phyloP scores from a whole-genome alignment of 2,113 vertebrate species.

The Pelvicachromis taeniatus region DNA sequence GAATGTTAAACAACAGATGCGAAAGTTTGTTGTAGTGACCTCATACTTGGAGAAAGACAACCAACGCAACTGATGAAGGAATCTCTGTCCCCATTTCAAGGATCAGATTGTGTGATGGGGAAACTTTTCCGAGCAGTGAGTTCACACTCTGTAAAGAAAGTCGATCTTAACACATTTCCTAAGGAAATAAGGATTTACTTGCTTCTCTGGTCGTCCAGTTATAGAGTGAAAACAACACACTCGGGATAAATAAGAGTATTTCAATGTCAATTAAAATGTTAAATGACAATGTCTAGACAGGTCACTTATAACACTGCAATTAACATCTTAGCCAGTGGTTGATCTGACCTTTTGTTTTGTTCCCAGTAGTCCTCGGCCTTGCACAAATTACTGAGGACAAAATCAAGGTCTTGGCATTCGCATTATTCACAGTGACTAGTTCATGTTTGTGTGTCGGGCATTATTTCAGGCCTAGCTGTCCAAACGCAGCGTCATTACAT shows the following conservation, averaged over 20 bases:
- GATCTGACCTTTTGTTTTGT: not conserved
- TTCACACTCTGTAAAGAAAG: not conserved
- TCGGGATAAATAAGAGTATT: not conserved
- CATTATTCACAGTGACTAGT: slow-evolving; percentile 1
- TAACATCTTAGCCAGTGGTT: slow-evolving; percentile 2
- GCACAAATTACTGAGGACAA: slow-evolving; percentile 23
- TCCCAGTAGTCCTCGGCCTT: not conserved
- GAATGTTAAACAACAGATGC: not conserved
- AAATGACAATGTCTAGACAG: not conserved
- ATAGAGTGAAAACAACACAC: not conserved
- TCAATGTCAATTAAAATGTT: not conserved
- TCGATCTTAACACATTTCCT: not conserved
- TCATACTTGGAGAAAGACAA: slow-evolving; percentile 53
- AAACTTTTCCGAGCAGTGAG: not conserved
- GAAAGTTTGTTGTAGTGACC: slow-evolving; percentile 37
- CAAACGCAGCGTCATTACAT: slow-evolving; percentile 32
- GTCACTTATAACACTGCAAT: slow-evolving; percentile 25
- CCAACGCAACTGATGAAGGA: not conserved
- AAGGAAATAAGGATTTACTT: not conserved
- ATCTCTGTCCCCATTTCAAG: not conserved
- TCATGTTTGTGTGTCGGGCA: slow-evolving; percentile 21
- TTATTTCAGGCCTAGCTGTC: slow-evolving; percentile 50
- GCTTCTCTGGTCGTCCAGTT: not conserved
- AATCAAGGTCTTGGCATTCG: not conserved
- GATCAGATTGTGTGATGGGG: not conserved